phyloP scores from a whole-genome alignment of 2,113 vertebrate genomes.

The Sakesphorus luctuosus region DNA sequence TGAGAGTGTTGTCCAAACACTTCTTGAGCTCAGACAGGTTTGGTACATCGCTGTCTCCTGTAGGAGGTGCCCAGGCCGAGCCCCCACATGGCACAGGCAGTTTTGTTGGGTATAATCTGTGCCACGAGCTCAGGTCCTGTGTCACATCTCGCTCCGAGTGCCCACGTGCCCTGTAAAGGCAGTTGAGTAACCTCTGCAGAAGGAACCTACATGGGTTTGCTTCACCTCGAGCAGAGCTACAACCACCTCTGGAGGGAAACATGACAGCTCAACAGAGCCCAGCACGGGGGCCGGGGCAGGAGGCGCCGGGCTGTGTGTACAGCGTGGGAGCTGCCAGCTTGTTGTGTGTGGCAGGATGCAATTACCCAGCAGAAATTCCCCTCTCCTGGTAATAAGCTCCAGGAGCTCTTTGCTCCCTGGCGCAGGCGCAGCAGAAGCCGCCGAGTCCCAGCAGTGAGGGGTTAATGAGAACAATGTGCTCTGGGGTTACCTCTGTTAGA shows the following conservation, averaged over 20 bases:
- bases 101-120: neutral
- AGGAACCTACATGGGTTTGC: neutral
- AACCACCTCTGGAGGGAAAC: neutral
- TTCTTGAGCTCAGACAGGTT: neutral
- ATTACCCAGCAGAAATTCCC: constrained; percentile 5
- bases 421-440: neutral
- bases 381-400: neutral
- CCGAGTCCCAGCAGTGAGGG: neutral
- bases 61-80: neutral
- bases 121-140: rapidly evolving
- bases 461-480: neutral
- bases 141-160: rapidly evolving
- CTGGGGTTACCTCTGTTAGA: neutral
- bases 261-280: neutral
- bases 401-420: neutral
- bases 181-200: neutral
- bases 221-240: neutral
- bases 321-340: neutral
- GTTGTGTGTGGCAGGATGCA: neutral
- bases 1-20: neutral
- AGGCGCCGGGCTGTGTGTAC: neutral
- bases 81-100: rapidly evolving
- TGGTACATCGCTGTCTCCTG: neutral
- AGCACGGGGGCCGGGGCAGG: neutral
- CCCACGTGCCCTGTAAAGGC: neutral